Percentiles rank a stretch among this genome's conserved stretches.
phyloP scores from a whole-genome alignment of 2,113 vertebrate species.

The Chamaetylas fuelleborni region DNA sequence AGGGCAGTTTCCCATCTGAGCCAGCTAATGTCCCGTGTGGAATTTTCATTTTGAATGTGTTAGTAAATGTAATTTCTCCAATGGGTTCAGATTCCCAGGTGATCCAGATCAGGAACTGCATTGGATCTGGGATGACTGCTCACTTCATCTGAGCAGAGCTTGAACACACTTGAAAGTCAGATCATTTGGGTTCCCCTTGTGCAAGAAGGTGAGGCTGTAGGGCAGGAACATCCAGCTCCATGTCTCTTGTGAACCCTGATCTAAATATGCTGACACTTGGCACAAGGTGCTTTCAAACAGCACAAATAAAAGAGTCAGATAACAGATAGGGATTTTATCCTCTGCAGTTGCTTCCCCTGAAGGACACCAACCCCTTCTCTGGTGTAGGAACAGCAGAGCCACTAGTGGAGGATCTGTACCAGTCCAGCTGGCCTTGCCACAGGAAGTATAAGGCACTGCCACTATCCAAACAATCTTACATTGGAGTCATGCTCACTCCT shows the following conservation, averaged over 20 bases:
- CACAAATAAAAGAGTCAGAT: background rate
- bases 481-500: background rate
- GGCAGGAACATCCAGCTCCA: background rate
- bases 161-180: background rate
- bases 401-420: background rate
- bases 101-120: background rate
- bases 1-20: background rate
- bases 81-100: background rate
- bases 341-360: background rate
- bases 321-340: background rate
- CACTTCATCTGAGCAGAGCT: background rate
- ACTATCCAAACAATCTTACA: background rate
- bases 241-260: background rate
- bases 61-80: constrained; percentile 5
- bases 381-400: background rate
- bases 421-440: background rate
- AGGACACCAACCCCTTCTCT: background rate
- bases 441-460: background rate
- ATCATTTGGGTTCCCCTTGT: background rate
- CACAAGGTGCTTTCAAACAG: background rate
- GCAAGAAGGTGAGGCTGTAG: background rate
- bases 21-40: background rate
- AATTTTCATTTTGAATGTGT: background rate
- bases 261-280: background rate
- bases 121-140: background rate